phyloP scores from a whole-genome alignment of 2,888 invertebrate species.

The Troides helena region DNA sequence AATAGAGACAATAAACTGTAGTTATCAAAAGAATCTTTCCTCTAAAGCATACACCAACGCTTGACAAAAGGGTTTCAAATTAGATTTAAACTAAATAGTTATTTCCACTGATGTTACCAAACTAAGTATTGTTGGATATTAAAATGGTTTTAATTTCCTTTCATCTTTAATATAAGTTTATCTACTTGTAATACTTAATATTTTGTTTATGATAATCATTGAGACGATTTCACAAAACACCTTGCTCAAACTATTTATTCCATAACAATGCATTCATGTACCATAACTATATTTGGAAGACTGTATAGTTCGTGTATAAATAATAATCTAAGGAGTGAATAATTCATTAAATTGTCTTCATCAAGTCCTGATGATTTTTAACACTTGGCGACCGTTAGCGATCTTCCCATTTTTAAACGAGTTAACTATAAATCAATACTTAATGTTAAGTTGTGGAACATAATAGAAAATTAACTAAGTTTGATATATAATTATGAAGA shows the following conservation, averaged over 20 bases:
- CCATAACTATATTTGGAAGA: conserved; percentile 23
- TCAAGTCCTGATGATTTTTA: neutral
- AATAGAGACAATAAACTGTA: neutral
- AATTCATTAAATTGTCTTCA: conserved; percentile 4
- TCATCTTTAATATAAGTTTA: too few species aligned
- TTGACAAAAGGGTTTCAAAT: neutral
- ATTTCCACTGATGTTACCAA: neutral
- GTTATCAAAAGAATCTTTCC: neutral
- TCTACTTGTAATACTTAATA: too few species aligned
- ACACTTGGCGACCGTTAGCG: neutral
- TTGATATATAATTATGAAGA: neutral
- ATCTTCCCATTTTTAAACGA: neutral
- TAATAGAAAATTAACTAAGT: neutral
- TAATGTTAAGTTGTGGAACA: too few species aligned
- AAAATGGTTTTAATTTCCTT: neutral
- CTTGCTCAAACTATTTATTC: conserved; percentile 25
- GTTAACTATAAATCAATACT: neutral
- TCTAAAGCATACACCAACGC: neutral
- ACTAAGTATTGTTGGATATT: neutral
- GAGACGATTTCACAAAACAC: neutral
- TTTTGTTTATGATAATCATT: neutral
- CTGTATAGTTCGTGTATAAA: conserved; percentile 27
- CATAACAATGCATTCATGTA: conserved; percentile 9
- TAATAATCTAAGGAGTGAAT: conserved; percentile 12
- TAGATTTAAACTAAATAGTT: neutral